Base-by-base conservation (phyloP, 2,113 vertebrate species). In the Leuciscus idus region DNA sequence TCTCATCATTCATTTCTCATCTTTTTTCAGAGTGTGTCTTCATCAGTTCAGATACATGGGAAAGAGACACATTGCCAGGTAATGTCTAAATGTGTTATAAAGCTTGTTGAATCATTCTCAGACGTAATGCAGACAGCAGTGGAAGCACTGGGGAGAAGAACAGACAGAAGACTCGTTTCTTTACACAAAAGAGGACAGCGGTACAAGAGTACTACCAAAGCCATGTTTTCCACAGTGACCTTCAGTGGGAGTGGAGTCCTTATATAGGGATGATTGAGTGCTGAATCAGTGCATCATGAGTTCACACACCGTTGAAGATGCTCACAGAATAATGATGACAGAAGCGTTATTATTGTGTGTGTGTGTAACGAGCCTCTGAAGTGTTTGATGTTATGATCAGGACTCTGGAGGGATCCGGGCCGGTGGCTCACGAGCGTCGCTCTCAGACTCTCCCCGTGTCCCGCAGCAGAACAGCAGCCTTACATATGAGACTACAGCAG, bases 361-460 rank as follows among this genome's bases (percentile, higher is more conserved):
- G 33, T 48, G 33, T 59, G 11, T 74, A 33, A 61, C 9, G 5
- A 46, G n/a, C 30, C 21, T 77, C 19, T 33, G 21, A 62, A n/a
- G 26, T 57, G 30, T 30, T 5, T 43, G 62, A 78, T 9, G 46
- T 28, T 77, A 13, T 30, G 4, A n/a, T 66, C 84, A 99, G 98
- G 97, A 98, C 96, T 96, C 98, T 98, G 96, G 98, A 99, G 93
- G 97, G 97, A 95, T 96, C 97, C 95, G 98, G 98, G 96, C 95
- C 96, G 89, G 95, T 98, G 96, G 95, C 96, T 95, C 97, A 98
- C 94, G 98, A 99, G 94, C 97, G 98, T 95, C 98, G 98, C 93
- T 98, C 98, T 98, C 98, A 99, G 97, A 99, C 98, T 96, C 97
- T 99, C 95, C 98, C 98, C 96, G 98, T 99, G 96, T 98, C 98